Evolutionary conservation across 2,888 invertebrate genomes (phyloP), one percentile per base, ranked within the genome.

Genomic region (Noctuana brunneofusca): DNA sequence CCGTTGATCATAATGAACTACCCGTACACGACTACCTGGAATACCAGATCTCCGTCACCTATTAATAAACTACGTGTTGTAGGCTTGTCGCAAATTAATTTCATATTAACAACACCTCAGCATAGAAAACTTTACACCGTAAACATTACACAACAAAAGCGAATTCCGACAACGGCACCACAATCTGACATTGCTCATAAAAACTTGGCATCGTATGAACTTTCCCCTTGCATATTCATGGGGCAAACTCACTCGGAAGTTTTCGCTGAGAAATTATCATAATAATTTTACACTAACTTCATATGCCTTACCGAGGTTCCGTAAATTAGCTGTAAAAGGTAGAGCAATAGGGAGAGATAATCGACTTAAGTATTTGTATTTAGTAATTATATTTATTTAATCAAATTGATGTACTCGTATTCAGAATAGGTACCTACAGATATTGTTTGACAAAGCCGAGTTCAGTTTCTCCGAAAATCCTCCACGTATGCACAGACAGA

Each of bases 241-340:
- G 76, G 75, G 77, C 73, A 82, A 87, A 86, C 83, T 86, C 84
- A 83, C 81, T 84, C 77, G 85, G 84, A 89, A 89, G 87, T 87
- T 88, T 86, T 86, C 83, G 88, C 87, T 87, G 86, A 83, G 87
- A 86, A 88, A 89, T 89, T 87, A 88, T 87, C 83, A 83, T 86
- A 87, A 88, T 87, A 84, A 87, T 86, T 87, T 87, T 85, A 84
- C 83, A 81, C 82, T 80, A 87, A 87, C 84, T 86, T 83, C 81
- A 86, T 86, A 83, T 83, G 79, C 84, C 87, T 85, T 69, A 38
- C 65, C 73, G 73, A 73, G 79, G 74, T 83, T 83, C 83, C 76
- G 81, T 82, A 81, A 86, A 83, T 83, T 84, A 79, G 73, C 70
- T 46, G 52, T 24, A 20, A 14, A 24, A 24, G 5, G 24, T 24